These are phyloP conservation scores for Campoletis raptor DNA, from an alignment of 2,888 invertebrate species.

Conservation along the genomic window DNA sequence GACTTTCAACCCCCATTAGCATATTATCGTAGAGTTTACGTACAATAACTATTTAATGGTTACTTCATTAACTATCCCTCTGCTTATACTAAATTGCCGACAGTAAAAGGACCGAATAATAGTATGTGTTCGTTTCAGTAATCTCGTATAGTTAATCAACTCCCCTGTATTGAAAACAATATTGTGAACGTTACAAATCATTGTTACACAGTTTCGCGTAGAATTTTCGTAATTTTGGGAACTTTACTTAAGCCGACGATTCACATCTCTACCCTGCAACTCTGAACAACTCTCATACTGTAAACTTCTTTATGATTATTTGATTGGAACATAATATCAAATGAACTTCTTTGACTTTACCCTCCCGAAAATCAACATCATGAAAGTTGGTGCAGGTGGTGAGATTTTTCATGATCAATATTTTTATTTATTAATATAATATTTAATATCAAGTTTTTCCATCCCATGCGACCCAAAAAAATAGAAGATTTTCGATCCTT, in stretches of 20 bases:
- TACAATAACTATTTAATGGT: slow-evolving; percentile 53
- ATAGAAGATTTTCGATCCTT: not conserved
- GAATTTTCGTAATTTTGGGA: not conserved
- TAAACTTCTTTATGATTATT: not conserved
- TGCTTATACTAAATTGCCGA: not conserved
- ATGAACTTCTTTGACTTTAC: not conserved
- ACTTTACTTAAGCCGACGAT: not conserved
- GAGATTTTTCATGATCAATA: not conserved
- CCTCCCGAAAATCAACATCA: not conserved
- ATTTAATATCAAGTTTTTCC: not conserved
- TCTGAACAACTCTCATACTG: not conserved
- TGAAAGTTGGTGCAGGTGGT: not conserved
- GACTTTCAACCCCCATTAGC: slow-evolving; percentile 76
- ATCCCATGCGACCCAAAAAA: not conserved
- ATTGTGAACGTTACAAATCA: slow-evolving; percentile 66
- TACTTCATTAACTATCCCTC: slow-evolving; percentile 24
- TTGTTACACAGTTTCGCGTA: not conserved
- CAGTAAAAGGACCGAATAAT: slow-evolving; percentile 74
- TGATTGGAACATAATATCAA: not conserved
- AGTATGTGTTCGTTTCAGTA: slow-evolving; percentile 66
- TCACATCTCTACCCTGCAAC: not conserved
- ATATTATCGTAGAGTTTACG: slow-evolving; percentile 73
- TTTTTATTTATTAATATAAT: too few species aligned
- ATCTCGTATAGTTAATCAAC: slow-evolving; percentile 52
- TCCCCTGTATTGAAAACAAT: slow-evolving; percentile 65